These are phyloP conservation scores for Rhinolophus ferrumequinum DNA, from an alignment of 2,113 vertebrate genomes.

Conservation along the genomic window DNA sequence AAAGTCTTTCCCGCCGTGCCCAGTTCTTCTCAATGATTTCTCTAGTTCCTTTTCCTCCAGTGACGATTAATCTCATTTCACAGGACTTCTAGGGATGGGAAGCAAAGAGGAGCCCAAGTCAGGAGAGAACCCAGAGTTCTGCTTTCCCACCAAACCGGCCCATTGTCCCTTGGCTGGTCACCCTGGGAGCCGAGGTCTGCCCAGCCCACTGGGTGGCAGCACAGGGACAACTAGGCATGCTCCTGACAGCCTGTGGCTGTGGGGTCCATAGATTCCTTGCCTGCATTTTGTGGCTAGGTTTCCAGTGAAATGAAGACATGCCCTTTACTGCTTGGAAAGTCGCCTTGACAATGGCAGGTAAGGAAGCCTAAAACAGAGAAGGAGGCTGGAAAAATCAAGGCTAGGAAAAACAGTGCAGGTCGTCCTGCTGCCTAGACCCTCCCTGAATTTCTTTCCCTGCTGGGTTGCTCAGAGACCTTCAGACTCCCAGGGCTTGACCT, in stretches of 20 bases:
- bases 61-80: not conserved
- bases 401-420: not conserved
- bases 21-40: not conserved
- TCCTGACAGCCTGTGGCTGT: accelerated
- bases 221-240: too few relatives aligned
- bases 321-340: not conserved
- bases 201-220: accelerated
- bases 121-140: not conserved
- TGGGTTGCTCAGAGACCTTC: not conserved
- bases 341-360: not conserved
- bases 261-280: not conserved
- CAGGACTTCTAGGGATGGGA: not conserved
- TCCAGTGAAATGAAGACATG: not conserved
- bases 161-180: accelerated
- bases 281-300: not conserved
- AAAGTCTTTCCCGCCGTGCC: not conserved
- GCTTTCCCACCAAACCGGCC: not conserved
- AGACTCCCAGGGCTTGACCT: not conserved
- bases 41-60: not conserved
- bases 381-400: not conserved
- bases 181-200: not conserved
- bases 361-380: not conserved
- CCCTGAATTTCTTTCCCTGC: not conserved
- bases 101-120: not conserved
- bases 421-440: not conserved